phyloP scores from a whole-genome alignment of 2,797 vertebrate species.

The Moxostoma hubbsi region DNA sequence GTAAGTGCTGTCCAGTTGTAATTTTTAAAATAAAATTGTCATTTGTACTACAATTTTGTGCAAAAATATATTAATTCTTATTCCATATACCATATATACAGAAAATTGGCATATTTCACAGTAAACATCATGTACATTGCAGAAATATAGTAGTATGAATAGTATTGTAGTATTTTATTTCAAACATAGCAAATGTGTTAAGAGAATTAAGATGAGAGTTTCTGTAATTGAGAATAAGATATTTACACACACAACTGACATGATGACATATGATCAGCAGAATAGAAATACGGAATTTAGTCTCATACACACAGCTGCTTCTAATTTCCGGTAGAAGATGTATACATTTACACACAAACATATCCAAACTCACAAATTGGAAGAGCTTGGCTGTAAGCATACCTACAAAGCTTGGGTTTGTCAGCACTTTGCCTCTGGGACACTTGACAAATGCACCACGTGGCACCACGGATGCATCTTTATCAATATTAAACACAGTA shows the following conservation, averaged over 20 bases:
- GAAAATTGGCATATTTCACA: too few species aligned
- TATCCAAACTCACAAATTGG: not conserved
- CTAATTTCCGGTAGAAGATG: conserved; percentile 27
- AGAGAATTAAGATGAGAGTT: not conserved
- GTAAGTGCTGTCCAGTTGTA: too few species aligned
- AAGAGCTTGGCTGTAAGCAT: conserved; percentile 49
- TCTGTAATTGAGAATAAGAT: not conserved
- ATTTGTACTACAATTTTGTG: too few species aligned
- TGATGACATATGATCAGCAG: not conserved
- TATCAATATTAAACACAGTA: conserved; percentile 84
- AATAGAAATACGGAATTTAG: conserved; percentile 13
- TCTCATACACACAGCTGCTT: conserved; percentile 41
- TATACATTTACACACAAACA: conserved; percentile 26
- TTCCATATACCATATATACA: too few species aligned
- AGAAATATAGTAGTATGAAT: too few species aligned
- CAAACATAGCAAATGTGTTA: not conserved
- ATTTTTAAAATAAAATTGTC: too few species aligned
- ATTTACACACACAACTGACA: not conserved
- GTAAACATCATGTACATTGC: too few species aligned
- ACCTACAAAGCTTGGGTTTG: conserved; percentile 92
- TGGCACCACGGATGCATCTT: conserved; percentile 85
- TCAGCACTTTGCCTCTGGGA: conserved; percentile 78
- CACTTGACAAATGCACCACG: conserved; percentile 86
- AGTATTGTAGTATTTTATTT: too few species aligned
- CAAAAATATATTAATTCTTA: too few species aligned